These are phyloP conservation scores for Scaptomyza polygonia DNA, from an alignment of 2,888 invertebrate genomes.

Conservation along the genomic window DNA sequence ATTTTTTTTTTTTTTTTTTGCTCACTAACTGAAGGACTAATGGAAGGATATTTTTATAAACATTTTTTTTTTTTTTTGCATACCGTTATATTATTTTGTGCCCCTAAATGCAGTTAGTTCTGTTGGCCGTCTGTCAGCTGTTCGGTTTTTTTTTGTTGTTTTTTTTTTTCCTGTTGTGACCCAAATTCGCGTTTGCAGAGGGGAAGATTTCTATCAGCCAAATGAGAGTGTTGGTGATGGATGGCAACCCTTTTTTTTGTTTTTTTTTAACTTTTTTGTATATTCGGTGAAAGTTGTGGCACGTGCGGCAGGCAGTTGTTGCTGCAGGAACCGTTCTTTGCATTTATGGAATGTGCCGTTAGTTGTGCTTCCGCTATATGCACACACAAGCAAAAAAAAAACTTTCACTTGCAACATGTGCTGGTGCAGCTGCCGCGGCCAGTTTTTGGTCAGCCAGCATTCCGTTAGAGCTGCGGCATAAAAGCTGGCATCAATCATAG, in stretches of 20 bases:
- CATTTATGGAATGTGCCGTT: constrained; percentile 40
- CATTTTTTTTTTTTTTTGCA: neutral
- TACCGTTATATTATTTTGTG: constrained; percentile 11
- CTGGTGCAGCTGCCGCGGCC: neutral
- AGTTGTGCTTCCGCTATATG: constrained; percentile 34
- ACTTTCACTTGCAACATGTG: constrained; percentile 44
- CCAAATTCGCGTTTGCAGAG: constrained; percentile 33
- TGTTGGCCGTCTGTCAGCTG: constrained; percentile 35
- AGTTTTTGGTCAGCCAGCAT: constrained; percentile 35
- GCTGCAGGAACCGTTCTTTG: constrained; percentile 20
- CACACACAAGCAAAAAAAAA: neutral
- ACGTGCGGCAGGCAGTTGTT: constrained; percentile 37
- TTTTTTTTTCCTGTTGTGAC: constrained; percentile 19
- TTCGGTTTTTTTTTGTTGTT: neutral
- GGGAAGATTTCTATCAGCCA: constrained; percentile 71
- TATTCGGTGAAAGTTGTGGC: constrained; percentile 60
- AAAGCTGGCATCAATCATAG: constrained; percentile 80
- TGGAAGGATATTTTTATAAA: neutral
- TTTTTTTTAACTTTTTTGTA: no score
- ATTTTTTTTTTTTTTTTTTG: no score
- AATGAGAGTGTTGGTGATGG: constrained; percentile 50
- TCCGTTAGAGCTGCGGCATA: constrained; percentile 64
- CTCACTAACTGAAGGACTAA: neutral
- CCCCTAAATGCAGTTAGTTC: neutral
- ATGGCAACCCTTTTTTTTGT: constrained; percentile 47